Evolutionary conservation across 2,888 invertebrate genomes (phyloP), one percentile per base, ranked within the genome.

Genomic region (Trilocha varians): DNA sequence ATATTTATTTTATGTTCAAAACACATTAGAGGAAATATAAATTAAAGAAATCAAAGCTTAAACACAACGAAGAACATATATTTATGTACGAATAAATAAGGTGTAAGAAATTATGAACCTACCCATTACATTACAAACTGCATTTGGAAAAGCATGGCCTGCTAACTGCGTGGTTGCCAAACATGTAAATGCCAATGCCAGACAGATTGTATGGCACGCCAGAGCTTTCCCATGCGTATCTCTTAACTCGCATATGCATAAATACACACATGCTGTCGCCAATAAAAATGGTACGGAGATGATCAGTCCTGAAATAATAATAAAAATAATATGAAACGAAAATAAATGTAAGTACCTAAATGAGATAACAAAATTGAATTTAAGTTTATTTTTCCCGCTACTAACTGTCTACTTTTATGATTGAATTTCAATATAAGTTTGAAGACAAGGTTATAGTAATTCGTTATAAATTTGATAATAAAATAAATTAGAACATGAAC

Each of bases 221-320:
- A 89, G 68, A 1, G 88, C 83, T 53, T 87, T 87, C 9, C 89
- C 88, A 47, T 88, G 87, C 1, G 87, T 80, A 49, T 89, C 88
- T 45, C 85, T 70, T 9, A 90, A 62, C 50, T 87, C 86, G 9
- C 75, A 87, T 18, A 89, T 87, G 44, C 76, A 66, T 2, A 74
- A 61, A 57, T 88, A 88, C 6, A 87, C 77, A 36, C 69, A 63
- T 0, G 87, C 84, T 4, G 88, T 88, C 14, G 78, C 76, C 40
- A 87, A 47, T 13, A 88, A 71, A 50, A 87, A 88, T 9, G 87
- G 87, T 5, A 88, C 80, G 13, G 87, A 88, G 55, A 87, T 71
- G 52, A 87, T 62, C 50, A 88, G 65, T 44, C 86, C 87, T 87
- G 64, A 32, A 69, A 43, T 14, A 32, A 35, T 34, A 25, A 25